phyloP scores from a whole-genome alignment of 2,888 invertebrate species.

The Philaethria dido region DNA sequence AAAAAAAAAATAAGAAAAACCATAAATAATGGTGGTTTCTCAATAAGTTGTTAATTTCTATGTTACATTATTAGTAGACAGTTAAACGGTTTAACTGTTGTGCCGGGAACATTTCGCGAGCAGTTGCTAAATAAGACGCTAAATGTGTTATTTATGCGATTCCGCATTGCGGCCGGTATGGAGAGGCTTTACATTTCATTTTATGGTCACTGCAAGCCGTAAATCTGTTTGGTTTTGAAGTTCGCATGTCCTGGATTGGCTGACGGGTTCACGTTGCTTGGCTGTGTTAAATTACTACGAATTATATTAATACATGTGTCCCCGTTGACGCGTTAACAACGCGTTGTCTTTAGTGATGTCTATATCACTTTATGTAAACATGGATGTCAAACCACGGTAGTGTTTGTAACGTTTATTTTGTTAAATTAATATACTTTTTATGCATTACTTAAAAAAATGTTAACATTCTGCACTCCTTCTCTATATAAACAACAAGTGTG shows the following conservation, averaged over 20 bases:
- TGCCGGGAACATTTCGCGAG: conserved; percentile 56
- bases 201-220: conserved; percentile 34
- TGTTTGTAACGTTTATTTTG: too few species aligned
- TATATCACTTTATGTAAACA: too few species aligned
- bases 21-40: conserved; percentile 35
- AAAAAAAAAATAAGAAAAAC: conserved; percentile 16
- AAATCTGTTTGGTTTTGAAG: conserved; percentile 29
- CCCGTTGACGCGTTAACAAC: too few species aligned
- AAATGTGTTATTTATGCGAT: conserved; percentile 64
- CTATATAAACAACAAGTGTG: too few species aligned
- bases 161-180: conserved; percentile 60
- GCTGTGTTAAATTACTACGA: background rate
- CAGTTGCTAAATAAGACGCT: conserved; percentile 66
- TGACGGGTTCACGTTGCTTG: background rate
- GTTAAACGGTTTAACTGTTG: conserved; percentile 67
- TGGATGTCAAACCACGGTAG: too few species aligned
- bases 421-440: too few species aligned
- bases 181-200: conserved; percentile 44
- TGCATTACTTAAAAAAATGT: too few species aligned
- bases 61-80: conserved; percentile 51
- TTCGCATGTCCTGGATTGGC: conserved; percentile 9
- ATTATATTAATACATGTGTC: too few species aligned
- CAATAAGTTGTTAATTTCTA: conserved; percentile 38
- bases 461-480: too few species aligned
- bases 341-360: too few species aligned